Evolutionary conservation across 1,140 invertebrate species (phyloP), one percentile per base, ranked within the genome.

Genomic region (Colletes latitarsis): DNA sequence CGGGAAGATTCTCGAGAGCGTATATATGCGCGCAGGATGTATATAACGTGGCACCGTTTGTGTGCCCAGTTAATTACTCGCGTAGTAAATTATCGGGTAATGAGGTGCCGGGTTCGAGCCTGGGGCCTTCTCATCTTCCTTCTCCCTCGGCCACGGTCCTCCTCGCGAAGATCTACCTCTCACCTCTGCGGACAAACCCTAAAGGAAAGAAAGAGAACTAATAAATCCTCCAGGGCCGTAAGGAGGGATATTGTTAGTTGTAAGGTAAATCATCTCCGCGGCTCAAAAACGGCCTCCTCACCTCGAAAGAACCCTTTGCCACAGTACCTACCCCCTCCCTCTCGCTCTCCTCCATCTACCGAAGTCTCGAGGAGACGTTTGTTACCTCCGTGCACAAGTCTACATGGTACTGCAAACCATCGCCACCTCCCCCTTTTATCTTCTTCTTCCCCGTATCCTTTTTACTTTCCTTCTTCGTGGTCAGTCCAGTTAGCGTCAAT

Each of bases 51-150:
- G 86, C 86, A 88, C 82, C 89, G 90, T 91, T 92, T 92, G 92
- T 92, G 90, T 92, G 92, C 91, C 91, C 90, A 92, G 92, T 93
- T 93, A 93, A 93, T 93, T 93, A 93, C 92, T 90, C 91, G 89
- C 87, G 92, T 92, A 92, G 92, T 92, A 93, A 93, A 93, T 93
- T 92, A 93, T 93, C 91, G 79, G 88, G 89, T 92, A 93, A 93
- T 93, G 92, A 93, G 92, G 92, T 93, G 92, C 91, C 91, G 92
- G 91, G 88, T 88, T 89, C 80, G 83, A 86, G 91, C 92, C 92
- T 74, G 84, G 82, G 89, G 92, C 91, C 67, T 64, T 88, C 81
- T 88, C 69, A 66, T 82, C 79, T 68, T 79, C 82, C 77, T 67
- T 76, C 77, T 77, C 57, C 41, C 73, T 77, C 62, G 41, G 41